Evolutionary conservation across 2,888 invertebrate genomes (phyloP), one percentile per base, ranked within the genome.

Genomic region (Apotomis betuletana): DNA sequence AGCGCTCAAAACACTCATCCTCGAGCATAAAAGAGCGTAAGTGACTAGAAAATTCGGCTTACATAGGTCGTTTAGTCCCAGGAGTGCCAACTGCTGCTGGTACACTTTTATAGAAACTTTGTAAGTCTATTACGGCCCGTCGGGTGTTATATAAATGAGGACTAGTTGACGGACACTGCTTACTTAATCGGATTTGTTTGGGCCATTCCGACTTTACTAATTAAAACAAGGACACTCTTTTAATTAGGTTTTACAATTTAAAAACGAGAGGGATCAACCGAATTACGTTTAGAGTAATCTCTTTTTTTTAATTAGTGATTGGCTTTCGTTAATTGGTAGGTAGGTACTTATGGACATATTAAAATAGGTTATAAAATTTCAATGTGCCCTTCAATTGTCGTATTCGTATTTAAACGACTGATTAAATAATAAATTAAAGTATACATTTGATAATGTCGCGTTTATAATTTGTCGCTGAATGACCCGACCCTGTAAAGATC

Each of bases 141-240:
- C 27, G 44, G n/a, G 55, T 27, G 15, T 54, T 51, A 55, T 15
- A 3, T 49, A 49, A 49, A 9, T 49, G 9, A 44, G 13, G 52
- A 64, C 44, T 64, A 55, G 63, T 41, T 63, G 52, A 52, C 52
- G 63, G 54, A 41, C 8, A 44, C 41, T 63, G 41, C 15, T 54
- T 64, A 55, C 15, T 15, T 27, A 27, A 27, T 27, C 27, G 10
- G 41, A 54, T 54, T 64, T n/a, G 10, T 15, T 54, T 10, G 41
- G 41, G 51, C 15, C 15, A 51, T 41, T 59, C 6, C 51, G 51
- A 51, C 51, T 12, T 51, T n/a, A 13, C 6, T 8, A 62, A 51
- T 36, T 27, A 27, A 61, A 27, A 62, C 51, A 38, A 36, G 15
- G 8, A 49, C 5, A 4, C 5, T 10, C 10, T n/a, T 5, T 59